Conservation (phyloP, 2,888 invertebrate genomes). For the Drosophila hawaiiensis region DNA sequence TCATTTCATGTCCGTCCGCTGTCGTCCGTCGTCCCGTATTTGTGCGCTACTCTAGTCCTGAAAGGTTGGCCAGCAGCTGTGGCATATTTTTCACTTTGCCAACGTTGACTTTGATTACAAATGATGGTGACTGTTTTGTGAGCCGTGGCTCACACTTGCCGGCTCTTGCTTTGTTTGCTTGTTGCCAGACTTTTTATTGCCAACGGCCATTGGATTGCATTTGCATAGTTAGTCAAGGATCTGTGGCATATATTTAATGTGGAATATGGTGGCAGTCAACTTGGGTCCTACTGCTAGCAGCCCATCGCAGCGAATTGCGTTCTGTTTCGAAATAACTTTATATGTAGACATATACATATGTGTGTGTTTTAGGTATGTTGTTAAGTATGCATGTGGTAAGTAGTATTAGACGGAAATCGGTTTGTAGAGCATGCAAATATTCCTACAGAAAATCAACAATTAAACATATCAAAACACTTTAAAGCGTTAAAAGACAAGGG, state of each 20-base stretch:
- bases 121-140: slow-evolving; percentile 58
- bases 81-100: slow-evolving; percentile 51
- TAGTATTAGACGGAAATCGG: slow-evolving; percentile 21
- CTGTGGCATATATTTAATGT: slow-evolving; percentile 45
- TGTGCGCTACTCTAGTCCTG: slow-evolving; percentile 29
- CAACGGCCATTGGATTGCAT: slow-evolving; percentile 60
- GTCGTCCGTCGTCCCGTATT: slow-evolving; percentile 23
- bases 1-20: slow-evolving; percentile 41
- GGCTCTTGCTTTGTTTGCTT: slow-evolving; percentile 30
- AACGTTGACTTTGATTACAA: slow-evolving; percentile 72
- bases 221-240: slow-evolving; percentile 68
- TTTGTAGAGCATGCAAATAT: slow-evolving; percentile 53
- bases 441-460: slow-evolving; percentile 48
- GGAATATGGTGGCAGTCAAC: slow-evolving; percentile 31
- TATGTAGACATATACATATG: not conserved
- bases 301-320: slow-evolving; percentile 41
- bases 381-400: slow-evolving; percentile 10
- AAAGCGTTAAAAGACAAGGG: not conserved
- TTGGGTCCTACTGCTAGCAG: slow-evolving; percentile 24
- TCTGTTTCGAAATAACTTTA: slow-evolving; percentile 39
- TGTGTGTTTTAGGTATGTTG: not conserved
- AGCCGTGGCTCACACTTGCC: slow-evolving; percentile 32
- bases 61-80: slow-evolving; percentile 54
- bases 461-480: slow-evolving; percentile 39
- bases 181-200: slow-evolving; percentile 51